Conservation (phyloP, 2,888 invertebrate genomes). For the Tuberolachnus salignus region DNA sequence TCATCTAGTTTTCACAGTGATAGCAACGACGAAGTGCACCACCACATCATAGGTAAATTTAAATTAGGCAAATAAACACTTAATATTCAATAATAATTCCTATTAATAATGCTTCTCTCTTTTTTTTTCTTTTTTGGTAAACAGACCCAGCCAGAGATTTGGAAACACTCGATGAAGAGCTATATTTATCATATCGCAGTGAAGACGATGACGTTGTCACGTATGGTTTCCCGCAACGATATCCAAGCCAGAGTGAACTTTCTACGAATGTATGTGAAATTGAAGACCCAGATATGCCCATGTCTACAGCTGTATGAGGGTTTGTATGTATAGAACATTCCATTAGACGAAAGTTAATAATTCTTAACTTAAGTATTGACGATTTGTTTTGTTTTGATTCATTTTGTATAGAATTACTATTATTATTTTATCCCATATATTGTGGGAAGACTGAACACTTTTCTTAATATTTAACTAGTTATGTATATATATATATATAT, state of each 20-base stretch:
- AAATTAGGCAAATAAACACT: background rate
- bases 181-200: conserved; percentile 72
- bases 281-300: conserved; percentile 68
- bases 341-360: conserved; percentile 35
- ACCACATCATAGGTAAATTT: conserved; percentile 63
- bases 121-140: background rate
- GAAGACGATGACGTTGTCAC: conserved; percentile 63
- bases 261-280: conserved; percentile 91
- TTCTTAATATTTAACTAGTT: conserved; percentile 44
- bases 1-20: conserved; percentile 84
- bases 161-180: conserved; percentile 73
- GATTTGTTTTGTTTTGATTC: conserved; percentile 22
- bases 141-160: conserved; percentile 71
- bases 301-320: conserved; percentile 48
- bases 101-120: no score
- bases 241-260: conserved; percentile 85
- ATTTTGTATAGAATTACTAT: conserved; percentile 44
- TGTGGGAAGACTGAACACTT: conserved; percentile 52
- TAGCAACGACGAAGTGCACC: conserved; percentile 74
- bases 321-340: conserved; percentile 32
- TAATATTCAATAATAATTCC: no score
- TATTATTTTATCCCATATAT: conserved; percentile 40
- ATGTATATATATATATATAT: conserved; percentile 17
- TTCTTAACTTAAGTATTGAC: conserved; percentile 13
- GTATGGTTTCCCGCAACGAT: conserved; percentile 65